Evolutionary conservation across 2,888 invertebrate genomes (phyloP).

Genomic region (Agrotis puta): DNA sequence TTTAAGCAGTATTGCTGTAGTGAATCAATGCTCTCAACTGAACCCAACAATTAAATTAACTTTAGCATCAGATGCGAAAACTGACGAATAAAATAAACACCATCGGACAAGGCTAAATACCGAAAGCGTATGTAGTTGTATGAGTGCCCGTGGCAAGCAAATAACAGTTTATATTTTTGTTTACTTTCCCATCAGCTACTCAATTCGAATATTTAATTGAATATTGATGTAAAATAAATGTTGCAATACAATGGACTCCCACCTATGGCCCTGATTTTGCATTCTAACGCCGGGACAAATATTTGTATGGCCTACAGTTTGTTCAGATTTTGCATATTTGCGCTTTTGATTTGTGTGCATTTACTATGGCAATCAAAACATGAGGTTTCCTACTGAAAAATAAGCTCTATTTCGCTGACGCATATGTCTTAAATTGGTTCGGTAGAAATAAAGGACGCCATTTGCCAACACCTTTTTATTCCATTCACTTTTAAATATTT

Average conservation of each 20-base stretch:
- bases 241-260: conserved; percentile 24
- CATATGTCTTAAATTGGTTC: background rate
- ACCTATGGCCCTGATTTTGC: conserved; percentile 37
- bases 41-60: conserved; percentile 5
- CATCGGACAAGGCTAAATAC: conserved; percentile 13
- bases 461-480: background rate
- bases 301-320: conserved; percentile 39
- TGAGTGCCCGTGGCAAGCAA: conserved; percentile 9
- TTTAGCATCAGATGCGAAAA: conserved; percentile 1
- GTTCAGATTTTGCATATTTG: conserved; percentile 47
- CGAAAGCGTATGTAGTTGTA: conserved; percentile 18
- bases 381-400: background rate
- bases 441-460: background rate
- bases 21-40: background rate
- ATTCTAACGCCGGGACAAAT: conserved; percentile 47
- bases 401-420: background rate
- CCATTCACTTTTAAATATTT: background rate
- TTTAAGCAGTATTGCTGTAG: background rate
- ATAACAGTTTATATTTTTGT: conserved; percentile 45
- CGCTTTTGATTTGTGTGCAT: conserved; percentile 38
- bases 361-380: conserved; percentile 6
- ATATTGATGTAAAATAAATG: conserved; percentile 54
- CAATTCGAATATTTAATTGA: conserved; percentile 53
- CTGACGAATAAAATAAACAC: conserved; percentile 5
- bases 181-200: conserved; percentile 35